Evolutionary conservation across 2,888 invertebrate species (phyloP).

Genomic region (Morpho helenor): DNA sequence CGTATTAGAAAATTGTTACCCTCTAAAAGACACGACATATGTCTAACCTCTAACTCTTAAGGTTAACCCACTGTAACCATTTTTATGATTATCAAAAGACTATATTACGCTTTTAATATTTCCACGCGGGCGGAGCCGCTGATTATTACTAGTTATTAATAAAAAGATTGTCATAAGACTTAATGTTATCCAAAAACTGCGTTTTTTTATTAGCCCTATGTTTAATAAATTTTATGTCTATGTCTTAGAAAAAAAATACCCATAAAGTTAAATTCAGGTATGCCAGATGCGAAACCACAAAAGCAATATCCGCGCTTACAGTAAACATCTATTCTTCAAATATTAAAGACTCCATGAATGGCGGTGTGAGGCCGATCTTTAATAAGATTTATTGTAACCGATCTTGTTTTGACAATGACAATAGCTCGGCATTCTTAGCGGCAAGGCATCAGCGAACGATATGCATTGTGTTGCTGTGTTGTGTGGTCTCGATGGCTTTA

Average conservation of each 20-base stretch:
- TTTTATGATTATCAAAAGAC: too few relatives aligned
- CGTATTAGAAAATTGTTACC: too few relatives aligned
- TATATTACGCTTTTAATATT: too few relatives aligned
- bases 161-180: too few relatives aligned
- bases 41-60: too few relatives aligned
- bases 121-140: too few relatives aligned
- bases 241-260: not conserved
- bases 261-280: not conserved
- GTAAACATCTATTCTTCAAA: conserved; percentile 64
- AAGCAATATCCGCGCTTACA: conserved; percentile 47
- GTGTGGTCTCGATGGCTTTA: conserved; percentile 59
- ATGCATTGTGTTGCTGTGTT: conserved; percentile 70
- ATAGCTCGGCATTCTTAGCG: conserved; percentile 56
- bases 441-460: conserved; percentile 43
- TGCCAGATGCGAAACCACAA: conserved; percentile 67
- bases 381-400: conserved; percentile 79
- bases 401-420: conserved; percentile 77
- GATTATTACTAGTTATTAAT: too few relatives aligned
- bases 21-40: too few relatives aligned
- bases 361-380: conserved; percentile 62
- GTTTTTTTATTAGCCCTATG: not conserved
- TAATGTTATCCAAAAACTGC: too few relatives aligned
- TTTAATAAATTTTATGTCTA: not conserved
- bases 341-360: conserved; percentile 60
- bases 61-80: too few relatives aligned